Evolutionary conservation across 1,140 invertebrate genomes (phyloP), one percentile per base, ranked within the genome.

Genomic region (Drosophila insularis): DNA sequence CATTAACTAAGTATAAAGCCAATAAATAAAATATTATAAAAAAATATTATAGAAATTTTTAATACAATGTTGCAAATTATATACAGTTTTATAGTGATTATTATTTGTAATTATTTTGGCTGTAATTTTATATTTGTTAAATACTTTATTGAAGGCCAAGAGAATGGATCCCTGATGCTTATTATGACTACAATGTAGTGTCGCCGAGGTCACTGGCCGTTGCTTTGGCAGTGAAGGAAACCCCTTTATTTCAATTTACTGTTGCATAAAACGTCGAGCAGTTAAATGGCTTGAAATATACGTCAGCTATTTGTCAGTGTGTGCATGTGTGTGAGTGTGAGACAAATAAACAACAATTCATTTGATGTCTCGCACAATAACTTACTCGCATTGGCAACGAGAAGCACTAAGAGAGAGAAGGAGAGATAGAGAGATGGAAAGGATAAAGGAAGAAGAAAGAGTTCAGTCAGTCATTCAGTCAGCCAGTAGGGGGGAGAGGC

Each of bases 331-430:
- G 59, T 63, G 61, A 43, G 63, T 50, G 53, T 27, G 74, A 81
- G 68, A 82, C 82, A 77, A 80, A 87, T 87, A 82, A 87, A 87
- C 79, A 87, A 87, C 82, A 89, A 87, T 87, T 74, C 76, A 89
- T 77, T 87, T 82, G 75, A 75, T 71, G 72, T 75, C 63, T 68
- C 56, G 63, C 64, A 78, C 75, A 67, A 66, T 71, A 75, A 74
- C 67, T 70, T 70, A 56, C 68, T 46, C 17, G 23, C 40, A 58
- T 59, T 63, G 17, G 54, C 60, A 69, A 23, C 13, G 23, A 53
- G 55, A 4, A 40, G 10, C n/a, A 35, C 35, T 21, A 13, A 63
- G 61, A 27, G 55, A 23, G 31, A 23, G 14, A 10, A 14, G 8
- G n/a, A 31, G 53, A 31, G 13, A 13, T 4, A 50, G 8, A 32